Conservation (phyloP, 2,113 vertebrate genomes). For the Cyrtonyx montezumae region DNA sequence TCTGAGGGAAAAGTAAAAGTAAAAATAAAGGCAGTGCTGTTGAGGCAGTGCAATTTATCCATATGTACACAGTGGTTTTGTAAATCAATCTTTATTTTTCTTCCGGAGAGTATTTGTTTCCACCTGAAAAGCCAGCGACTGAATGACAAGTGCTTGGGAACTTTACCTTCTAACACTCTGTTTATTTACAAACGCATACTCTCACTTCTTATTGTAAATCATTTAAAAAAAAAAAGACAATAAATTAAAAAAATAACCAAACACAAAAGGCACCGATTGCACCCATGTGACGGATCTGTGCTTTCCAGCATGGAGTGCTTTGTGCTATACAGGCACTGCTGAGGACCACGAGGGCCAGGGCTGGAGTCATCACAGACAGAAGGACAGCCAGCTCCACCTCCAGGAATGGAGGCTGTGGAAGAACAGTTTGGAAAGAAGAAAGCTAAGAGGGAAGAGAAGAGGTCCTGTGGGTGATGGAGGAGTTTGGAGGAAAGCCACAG, state of each 20-base stretch:
- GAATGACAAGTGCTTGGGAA: not conserved
- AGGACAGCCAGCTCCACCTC: accelerated
- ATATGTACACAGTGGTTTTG: not conserved
- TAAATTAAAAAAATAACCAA: not conserved
- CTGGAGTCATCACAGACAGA: not conserved
- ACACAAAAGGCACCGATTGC: accelerated
- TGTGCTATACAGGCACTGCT: not conserved
- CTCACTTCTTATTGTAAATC: not conserved
- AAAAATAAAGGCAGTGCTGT: not conserved
- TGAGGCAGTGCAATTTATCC: not conserved
- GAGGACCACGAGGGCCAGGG: not conserved
- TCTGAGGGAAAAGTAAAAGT: not conserved
- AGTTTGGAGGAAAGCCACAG: too few relatives aligned
- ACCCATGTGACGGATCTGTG: accelerated
- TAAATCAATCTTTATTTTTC: not conserved
- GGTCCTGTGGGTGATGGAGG: not conserved
- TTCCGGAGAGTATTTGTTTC: not conserved
- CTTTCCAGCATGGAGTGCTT: too few relatives aligned
- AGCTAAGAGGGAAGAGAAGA: not conserved
- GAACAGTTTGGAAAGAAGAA: not conserved
- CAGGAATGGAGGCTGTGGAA: accelerated
- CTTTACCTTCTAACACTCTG: not conserved
- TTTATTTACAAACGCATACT: not conserved
- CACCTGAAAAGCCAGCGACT: not conserved
- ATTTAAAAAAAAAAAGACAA: not conserved